A percentile compares a stretch with the other conserved stretches of the same genome.
Evolutionary conservation across 2,797 vertebrate species (phyloP).

Genomic region (Ctenosaura bakeri): DNA sequence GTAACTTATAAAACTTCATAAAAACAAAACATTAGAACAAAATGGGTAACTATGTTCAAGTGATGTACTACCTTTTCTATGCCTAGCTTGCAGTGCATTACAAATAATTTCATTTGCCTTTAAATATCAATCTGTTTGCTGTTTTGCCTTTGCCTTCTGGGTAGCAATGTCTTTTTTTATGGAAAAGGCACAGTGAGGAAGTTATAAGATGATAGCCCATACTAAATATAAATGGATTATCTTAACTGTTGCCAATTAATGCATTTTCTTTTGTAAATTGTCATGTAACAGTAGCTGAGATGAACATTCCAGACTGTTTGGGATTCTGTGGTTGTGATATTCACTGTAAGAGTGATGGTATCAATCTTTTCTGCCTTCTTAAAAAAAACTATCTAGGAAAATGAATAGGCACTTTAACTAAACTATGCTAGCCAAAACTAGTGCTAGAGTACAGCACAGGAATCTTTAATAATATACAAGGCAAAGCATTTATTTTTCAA

Average conservation of each 20-base stretch:
- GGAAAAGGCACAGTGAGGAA: constrained; percentile 54
- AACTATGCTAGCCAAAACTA: constrained; percentile 47
- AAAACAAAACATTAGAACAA: constrained; percentile 26
- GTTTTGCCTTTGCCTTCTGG: constrained; percentile 34
- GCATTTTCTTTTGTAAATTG: constrained; percentile 34
- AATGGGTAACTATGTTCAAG: constrained; percentile 30
- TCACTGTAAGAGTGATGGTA: neutral
- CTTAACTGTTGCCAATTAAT: constrained; percentile 16
- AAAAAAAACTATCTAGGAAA: constrained; percentile 40
- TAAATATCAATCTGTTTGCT: constrained; percentile 58
- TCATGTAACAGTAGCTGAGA: constrained; percentile 8
- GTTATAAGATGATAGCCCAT: constrained; percentile 47
- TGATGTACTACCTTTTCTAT: constrained; percentile 7
- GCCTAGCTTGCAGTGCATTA: constrained; percentile 40
- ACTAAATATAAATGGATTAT: constrained; percentile 42
- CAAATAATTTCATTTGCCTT: constrained; percentile 54
- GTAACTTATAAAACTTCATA: constrained; percentile 39
- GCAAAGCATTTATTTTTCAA: constrained; percentile 43
- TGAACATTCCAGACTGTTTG: constrained; percentile 12
- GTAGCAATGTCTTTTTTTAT: constrained; percentile 38
- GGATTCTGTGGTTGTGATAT: neutral
- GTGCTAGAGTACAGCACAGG: constrained; percentile 28
- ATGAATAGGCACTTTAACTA: constrained; percentile 64
- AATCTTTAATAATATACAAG: constrained; percentile 40
- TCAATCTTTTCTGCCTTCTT: constrained; percentile 16